These are phyloP conservation scores for Charaxes varanes DNA, from an alignment of 1,140 invertebrate genomes.

Conservation along the genomic window DNA sequence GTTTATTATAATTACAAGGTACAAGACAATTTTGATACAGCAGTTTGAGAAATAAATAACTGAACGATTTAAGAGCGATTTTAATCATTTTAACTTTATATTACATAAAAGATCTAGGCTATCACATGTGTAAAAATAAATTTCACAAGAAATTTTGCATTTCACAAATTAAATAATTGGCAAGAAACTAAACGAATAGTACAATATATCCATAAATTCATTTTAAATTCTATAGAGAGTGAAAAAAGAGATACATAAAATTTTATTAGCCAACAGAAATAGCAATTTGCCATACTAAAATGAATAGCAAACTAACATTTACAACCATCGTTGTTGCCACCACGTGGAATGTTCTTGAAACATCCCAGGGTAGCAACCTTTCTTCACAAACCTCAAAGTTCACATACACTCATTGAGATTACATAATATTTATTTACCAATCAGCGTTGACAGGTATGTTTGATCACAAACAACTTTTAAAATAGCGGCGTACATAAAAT, in stretches of 20 bases:
- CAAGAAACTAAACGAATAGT: constrained; percentile 59
- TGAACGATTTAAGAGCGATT: constrained; percentile 41
- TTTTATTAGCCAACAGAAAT: constrained; percentile 40
- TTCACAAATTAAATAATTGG: constrained; percentile 65
- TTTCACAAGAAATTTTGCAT: constrained; percentile 45
- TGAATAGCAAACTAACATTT: constrained; percentile 62
- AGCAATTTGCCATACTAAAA: constrained; percentile 71
- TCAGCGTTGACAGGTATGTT: constrained; percentile 36
- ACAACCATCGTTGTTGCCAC: constrained; percentile 27
- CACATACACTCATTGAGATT: constrained; percentile 65
- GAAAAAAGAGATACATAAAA: constrained; percentile 46
- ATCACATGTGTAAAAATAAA: constrained; percentile 61
- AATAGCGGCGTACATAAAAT: constrained; percentile 58
- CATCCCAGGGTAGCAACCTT: constrained; percentile 49
- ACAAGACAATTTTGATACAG: constrained; percentile 34
- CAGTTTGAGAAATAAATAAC: constrained; percentile 43
- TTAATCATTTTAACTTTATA: constrained; percentile 36
- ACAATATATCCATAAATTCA: constrained; percentile 48
- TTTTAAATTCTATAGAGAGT: constrained; percentile 64
- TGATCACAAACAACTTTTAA: constrained; percentile 42
- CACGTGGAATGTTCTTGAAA: constrained; percentile 52
- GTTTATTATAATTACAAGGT: constrained; percentile 28
- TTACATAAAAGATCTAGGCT: constrained; percentile 54
- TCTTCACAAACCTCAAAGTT: constrained; percentile 35
- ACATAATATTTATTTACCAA: constrained; percentile 50